Base-by-base conservation (phyloP, 1,140 invertebrate species). In the Cotesia chilonis region DNA sequence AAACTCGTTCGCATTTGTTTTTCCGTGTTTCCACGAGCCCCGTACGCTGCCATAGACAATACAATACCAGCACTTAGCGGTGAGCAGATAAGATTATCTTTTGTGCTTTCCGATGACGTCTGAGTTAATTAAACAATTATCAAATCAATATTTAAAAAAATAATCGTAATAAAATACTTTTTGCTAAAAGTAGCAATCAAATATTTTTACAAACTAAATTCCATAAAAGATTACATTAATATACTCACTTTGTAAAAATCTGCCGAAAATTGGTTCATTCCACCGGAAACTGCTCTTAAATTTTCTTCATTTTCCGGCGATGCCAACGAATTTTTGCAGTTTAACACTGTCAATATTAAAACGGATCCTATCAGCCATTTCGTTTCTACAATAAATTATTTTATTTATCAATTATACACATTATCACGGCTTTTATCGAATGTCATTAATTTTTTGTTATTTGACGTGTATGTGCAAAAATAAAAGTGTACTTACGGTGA, bases 21-120 rank as follows among this genome's bases (percentile, higher is more conserved):
- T 41, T 68, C 51, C n/a, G 68, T 69, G 10, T 41, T 51, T 41
- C 67, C 72, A 5, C 60, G 10, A 51, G 72, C 72, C 0, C 72
- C 72, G 17, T 54, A 36, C 1, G 20, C 38, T 14, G 60, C 38
- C 65, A 73, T 69, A 12, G 67, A 55, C 5, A 73, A 38, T 14
- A 70, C 59, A 4, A 70, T 41, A 6, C 41, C 38, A 5, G 57
- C 64, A 28, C 72, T 73, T 7, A 70, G 54, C 3, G 41, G 41
- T 6, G 41, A 47, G 41, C 41, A 47, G 41, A 47, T 47, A 47
- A 47, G 41, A 10, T 47, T 47, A 47, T 47, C 10, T 47, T 6
- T 10, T 47, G 6, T 2, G 10, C 10, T 47, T 47, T 47, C 41
- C 2, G 41, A 47, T 6, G 41, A 47, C 6, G 10, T 47, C 41